Base-by-base conservation (phyloP, 1,140 invertebrate species). In the Eriocheir sinensis region DNA sequence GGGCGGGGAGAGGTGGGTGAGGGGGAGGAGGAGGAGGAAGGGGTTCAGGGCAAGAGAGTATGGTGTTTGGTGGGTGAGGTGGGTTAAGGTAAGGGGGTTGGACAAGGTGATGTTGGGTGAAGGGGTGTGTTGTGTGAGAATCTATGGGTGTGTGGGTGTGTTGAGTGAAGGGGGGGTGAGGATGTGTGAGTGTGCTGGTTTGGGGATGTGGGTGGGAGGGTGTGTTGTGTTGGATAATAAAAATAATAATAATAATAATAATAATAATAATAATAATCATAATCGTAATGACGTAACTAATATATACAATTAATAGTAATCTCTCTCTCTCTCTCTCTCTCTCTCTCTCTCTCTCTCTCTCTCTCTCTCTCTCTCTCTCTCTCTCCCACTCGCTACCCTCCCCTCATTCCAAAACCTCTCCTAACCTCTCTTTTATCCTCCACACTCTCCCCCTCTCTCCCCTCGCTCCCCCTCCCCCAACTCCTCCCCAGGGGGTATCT, bases 401-500 rank as follows among this genome's bases (percentile, higher is more conserved):
- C 21, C 27, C 21, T n/a, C n/a, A 21, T 48, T 15, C 44, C 15
- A 4, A 8, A 48, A 4, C 15, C 44, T 48, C 44, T 48, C 15
- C 44, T 48, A 4, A 4, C 15, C 44, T 48, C 15, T 15, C 4
- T 48, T 15, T 48, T 72, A 21, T 72, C 60, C n/a, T n/a, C n/a
- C 60, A n/a, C 60, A n/a, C 60, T 72, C 60, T 72, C 60, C n/a
- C 83, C 30, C 40, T 86, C 8, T 48, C 40, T 89, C 32, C n/a
- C n/a, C n/a, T n/a, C n/a, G n/a, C n/a, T n/a, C n/a, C n/a, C n/a
- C n/a, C n/a, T n/a, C n/a, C n/a, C n/a, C n/a, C n/a, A n/a, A n/a
- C n/a, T n/a, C n/a, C 86, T 72, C 53, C 32, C 88, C 89, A 92
- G 91, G 80, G 91, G 91, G 27, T 92, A 92, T 79, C 72, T 92